Evolutionary conservation across 2,888 invertebrate genomes (phyloP).

Genomic region (Encarsia formosa): DNA sequence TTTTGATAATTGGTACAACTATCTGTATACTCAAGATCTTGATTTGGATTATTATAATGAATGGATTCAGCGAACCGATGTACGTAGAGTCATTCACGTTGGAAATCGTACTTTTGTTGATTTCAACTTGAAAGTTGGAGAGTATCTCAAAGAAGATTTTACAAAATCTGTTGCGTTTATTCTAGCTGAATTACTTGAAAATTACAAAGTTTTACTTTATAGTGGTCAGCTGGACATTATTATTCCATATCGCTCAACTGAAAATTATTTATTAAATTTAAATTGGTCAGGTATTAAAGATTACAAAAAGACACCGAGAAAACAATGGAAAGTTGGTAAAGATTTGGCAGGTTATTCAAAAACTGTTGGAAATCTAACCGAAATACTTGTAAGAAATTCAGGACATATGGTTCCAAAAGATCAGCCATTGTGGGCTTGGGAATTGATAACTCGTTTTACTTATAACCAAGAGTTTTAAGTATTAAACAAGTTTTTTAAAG

Average conservation of each 20-base stretch:
- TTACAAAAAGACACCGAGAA: conserved; percentile 47
- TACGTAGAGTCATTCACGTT: conserved; percentile 77
- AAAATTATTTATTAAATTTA: conserved; percentile 65
- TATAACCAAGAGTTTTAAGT: conserved; percentile 37
- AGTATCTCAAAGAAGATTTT: conserved; percentile 67
- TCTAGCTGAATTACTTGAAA: conserved; percentile 63
- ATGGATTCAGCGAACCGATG: conserved; percentile 60
- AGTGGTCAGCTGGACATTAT: conserved; percentile 90
- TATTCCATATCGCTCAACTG: conserved; percentile 79
- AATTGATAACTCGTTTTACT: conserved; percentile 50
- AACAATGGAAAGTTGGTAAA: conserved; percentile 49
- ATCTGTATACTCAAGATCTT: conserved; percentile 59
- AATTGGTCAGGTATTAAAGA: conserved; percentile 50
- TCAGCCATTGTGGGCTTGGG: conserved; percentile 53
- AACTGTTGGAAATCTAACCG: conserved; percentile 46
- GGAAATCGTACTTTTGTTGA: conserved; percentile 71
- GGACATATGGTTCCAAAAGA: conserved; percentile 55
- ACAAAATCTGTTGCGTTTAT: conserved; percentile 76
- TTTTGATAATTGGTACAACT: conserved; percentile 72
- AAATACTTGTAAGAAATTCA: conserved; percentile 51
- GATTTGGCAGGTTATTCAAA: conserved; percentile 51
- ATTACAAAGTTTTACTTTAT: conserved; percentile 74
- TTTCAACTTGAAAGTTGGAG: conserved; percentile 61
- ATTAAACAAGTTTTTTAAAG: too few relatives aligned
- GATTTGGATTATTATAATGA: conserved; percentile 57